A percentile compares a stretch with the other conserved stretches of the same genome.
These are phyloP conservation scores for Torymus texanus DNA, from an alignment of 2,888 invertebrate genomes.

Conservation along the genomic window DNA sequence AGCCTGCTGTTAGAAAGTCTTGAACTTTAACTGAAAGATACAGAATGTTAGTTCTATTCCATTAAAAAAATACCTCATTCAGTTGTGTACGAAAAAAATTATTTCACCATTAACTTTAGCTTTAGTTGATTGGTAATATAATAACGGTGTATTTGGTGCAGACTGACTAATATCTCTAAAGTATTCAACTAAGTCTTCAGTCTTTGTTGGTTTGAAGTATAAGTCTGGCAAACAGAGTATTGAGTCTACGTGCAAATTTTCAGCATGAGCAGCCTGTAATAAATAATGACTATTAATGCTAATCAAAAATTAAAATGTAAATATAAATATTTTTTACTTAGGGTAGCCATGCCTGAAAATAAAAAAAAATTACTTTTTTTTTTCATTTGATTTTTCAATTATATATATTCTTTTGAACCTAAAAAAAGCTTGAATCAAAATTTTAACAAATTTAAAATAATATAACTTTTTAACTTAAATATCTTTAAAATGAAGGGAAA, in stretches of 20 bases:
- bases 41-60: conserved; percentile 61
- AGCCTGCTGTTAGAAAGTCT: conserved; percentile 81
- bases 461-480: no score
- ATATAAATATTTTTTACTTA: no score
- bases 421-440: no score
- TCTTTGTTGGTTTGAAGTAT: conserved; percentile 82
- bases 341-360: no score
- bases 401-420: no score
- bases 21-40: conserved; percentile 82
- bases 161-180: conserved; percentile 81
- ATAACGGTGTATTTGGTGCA: conserved; percentile 85
- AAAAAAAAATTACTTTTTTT: no score
- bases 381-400: no score
- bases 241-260: conserved; percentile 80
- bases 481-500: no score
- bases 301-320: no score
- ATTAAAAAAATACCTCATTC: not conserved
- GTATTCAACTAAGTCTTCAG: conserved; percentile 81
- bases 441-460: no score
- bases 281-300: conserved; percentile 1
- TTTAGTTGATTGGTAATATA: conserved; percentile 82
- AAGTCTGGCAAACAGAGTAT: conserved; percentile 85
- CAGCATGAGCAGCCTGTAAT: conserved; percentile 82
- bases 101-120: conserved; percentile 20
- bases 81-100: not conserved